Percentiles rank a stretch among this genome's conserved stretches.
These are phyloP conservation scores for Drosophila busckii DNA, from an alignment of 1,140 invertebrate genomes.

Conservation along the genomic window DNA sequence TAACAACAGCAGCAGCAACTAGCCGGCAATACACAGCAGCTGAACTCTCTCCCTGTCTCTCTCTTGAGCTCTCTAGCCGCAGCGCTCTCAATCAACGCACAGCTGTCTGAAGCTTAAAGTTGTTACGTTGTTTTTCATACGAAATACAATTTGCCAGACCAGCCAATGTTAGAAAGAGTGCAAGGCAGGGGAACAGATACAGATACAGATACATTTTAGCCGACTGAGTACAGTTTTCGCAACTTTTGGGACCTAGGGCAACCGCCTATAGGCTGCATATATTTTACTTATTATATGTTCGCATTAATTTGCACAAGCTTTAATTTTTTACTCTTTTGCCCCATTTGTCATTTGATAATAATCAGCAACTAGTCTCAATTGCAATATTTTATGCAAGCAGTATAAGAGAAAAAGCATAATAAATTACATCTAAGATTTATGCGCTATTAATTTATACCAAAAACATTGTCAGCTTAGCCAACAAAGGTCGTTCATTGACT, in stretches of 20 bases:
- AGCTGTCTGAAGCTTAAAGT: constrained; percentile 45
- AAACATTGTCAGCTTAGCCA: constrained; percentile 3
- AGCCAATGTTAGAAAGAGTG: constrained; percentile 1
- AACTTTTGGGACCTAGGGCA: no score
- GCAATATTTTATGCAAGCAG: constrained; percentile 49
- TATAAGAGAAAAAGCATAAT: constrained; percentile 13
- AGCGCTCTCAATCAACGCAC: constrained; percentile 22
- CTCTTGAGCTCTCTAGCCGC: background rate
- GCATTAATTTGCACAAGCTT: no score
- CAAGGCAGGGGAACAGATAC: background rate
- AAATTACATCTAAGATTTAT: constrained; percentile 40
- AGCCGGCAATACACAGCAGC: constrained; percentile 54
- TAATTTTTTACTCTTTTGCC: no score
- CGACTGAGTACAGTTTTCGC: constrained; percentile 64
- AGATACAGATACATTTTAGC: no score
- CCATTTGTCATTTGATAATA: no score
- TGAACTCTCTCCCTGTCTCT: constrained; percentile 18
- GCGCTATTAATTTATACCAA: constrained; percentile 24
- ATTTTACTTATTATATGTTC: no score
- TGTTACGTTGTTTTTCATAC: constrained; percentile 39
- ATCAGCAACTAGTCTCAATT: no score
- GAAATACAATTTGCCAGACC: background rate
- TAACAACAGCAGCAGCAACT: constrained; percentile 23
- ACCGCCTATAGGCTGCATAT: no score
- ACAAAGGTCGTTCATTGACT: constrained; percentile 72